A percentile compares a stretch with the other conserved stretches of the same genome.
phyloP scores from a whole-genome alignment of 2,113 vertebrate species.

The Xiphorhynchus elegans region DNA sequence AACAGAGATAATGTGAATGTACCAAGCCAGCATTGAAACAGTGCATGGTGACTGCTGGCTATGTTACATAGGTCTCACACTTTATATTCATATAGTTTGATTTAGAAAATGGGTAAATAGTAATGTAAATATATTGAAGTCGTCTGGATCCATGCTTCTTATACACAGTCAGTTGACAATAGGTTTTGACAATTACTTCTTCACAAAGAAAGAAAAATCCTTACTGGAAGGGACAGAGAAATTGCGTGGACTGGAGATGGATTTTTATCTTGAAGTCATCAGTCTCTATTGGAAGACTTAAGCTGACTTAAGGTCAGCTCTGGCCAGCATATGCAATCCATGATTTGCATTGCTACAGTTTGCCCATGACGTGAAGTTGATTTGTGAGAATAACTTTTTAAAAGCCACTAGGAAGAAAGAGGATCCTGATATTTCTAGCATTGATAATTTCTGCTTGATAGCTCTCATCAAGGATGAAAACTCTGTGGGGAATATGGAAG shows the following conservation, averaged over 20 bases:
- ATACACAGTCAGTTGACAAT: not conserved
- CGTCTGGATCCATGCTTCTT: not conserved
- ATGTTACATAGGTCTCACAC: not conserved
- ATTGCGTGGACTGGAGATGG: not conserved
- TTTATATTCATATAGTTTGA: not conserved
- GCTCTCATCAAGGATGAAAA: not conserved
- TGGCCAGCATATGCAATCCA: not conserved
- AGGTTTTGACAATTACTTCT: not conserved
- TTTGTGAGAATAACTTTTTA: not conserved
- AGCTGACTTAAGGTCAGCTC: not conserved
- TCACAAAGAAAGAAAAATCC: not conserved
- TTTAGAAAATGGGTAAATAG: not conserved
- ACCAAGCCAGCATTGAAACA: not conserved
- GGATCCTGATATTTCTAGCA: not conserved
- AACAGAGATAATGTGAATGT: slow-evolving; percentile 24
- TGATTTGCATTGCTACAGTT: not conserved
- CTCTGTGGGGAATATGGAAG: not conserved
- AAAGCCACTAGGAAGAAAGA: not conserved
- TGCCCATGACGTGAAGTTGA: not conserved
- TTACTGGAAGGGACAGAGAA: not conserved
- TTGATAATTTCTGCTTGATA: not conserved
- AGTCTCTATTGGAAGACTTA: not conserved
- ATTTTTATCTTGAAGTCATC: not conserved
- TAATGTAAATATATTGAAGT: not conserved
- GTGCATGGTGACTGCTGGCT: not conserved